Evolutionary conservation across 2,113 vertebrate genomes (phyloP), one percentile per base, ranked within the genome.

Genomic region (Bostrychus sinensis): DNA sequence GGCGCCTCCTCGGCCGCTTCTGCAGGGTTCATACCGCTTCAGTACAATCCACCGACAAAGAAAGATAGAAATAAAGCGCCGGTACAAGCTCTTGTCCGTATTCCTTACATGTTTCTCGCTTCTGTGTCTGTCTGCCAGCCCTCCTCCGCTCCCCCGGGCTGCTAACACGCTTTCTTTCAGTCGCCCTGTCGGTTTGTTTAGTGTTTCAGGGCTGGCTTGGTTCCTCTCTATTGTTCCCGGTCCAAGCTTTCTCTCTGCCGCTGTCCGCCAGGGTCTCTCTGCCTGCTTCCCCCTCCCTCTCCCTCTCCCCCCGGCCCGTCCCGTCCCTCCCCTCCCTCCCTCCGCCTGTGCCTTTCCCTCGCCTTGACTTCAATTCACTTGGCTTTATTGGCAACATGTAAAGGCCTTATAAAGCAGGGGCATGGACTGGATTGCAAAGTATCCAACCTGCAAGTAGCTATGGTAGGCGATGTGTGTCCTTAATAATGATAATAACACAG

Each of bases 1-100:
- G 78, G 82, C 84, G 84, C 84, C 78, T 89, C 88, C 82, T 89
- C 88, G 84, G 86, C 86, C 78, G 82, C 86, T 54, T 86, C 88
- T 79, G 77, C 82, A 28, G 86, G 86, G 72, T 89, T 89, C 88
- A 89, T 89, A 8, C 66, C 80, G 77, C 56, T 72, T 67, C 62
- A 39, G 37, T 75, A 62, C 60, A 66, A 84, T 75, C 87, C 83
- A 53, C 45, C 67, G 70, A 84, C 59, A 75, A 75, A 62, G 32
- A 37, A 53, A 61, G 59, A 39, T 8, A 38, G 54, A 26, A 51
- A 55, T n/a, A 20, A 60, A 53, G 12, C 42, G 65, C 62, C 51
- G 55, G 46, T 65, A 48, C 34, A 36, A 37, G 66, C 56, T 23
- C 19, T 1, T 36, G 16, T 42, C 9, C 45, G 62, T 76, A 66